Evolutionary conservation across 2,113 vertebrate species (phyloP), one percentile per base, ranked within the genome.

Genomic region (Limanda limanda): DNA sequence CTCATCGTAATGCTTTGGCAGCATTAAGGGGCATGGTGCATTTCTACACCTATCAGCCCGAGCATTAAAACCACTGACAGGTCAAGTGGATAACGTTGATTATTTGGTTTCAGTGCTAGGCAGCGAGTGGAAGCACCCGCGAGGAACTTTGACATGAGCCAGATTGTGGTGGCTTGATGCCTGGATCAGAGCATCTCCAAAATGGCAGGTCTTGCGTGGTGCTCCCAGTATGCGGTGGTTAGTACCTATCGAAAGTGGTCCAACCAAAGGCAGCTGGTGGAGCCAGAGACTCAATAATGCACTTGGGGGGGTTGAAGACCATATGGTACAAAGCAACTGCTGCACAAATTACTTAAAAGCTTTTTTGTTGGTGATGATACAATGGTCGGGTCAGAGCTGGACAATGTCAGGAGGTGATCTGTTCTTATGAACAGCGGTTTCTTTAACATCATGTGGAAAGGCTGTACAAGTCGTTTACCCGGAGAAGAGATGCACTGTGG

Each of bases 1-100:
- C 42, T n/a, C 21, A 56, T 21, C 20, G 70, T 68, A 24, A 68
- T 58, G 13, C 1, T 58, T 52, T 66, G 56, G 68, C 74, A 61
- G 55, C 8, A 13, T 5, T 35, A 55, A 1, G 5, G 5, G 23
- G 12, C 3, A 17, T 23, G 35, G 37, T 15, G 5, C 2, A 52
- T 52, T 14, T n/a, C n/a, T 56, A 20, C 17, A 25, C 57, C 10
- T 7, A 10, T 31, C 6, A 31, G 57, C 14, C 17, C 24, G 1
- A 24, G 4, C 56, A 17, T 14, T 57, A 57, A 25, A 15, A 56
- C n/a, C 21, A 12, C n/a, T 13, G 54, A 56, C 54, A 58, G 57
- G 25, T 59, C 24, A 59, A 31, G 24, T 27, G 57, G 24, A 27
- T 59, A 31, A 27, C 25, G 4, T 8, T 20, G 57, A 31, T 31